Conservation (phyloP, 2,797 vertebrate species). For the Hipposideros larvatus region DNA sequence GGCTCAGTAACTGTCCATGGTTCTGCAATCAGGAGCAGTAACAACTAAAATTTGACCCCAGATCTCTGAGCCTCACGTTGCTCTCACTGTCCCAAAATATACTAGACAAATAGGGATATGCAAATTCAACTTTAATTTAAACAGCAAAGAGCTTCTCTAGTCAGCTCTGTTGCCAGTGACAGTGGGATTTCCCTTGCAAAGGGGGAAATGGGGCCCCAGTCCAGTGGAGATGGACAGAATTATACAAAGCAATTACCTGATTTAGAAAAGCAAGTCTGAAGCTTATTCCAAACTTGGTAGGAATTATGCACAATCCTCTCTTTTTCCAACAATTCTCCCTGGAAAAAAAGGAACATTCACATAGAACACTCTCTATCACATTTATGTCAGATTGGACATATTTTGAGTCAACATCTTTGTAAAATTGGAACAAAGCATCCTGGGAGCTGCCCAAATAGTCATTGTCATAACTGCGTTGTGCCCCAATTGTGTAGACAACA, state of each 20-base stretch:
- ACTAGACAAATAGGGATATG: not conserved
- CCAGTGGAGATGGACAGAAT: not conserved
- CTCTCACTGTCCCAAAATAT: not conserved
- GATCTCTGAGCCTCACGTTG: not conserved
- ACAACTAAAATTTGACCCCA: not conserved
- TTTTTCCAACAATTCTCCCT: constrained; percentile 98
- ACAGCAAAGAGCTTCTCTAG: not conserved
- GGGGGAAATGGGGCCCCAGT: not conserved
- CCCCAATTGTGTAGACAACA: not conserved
- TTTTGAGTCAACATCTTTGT: not conserved
- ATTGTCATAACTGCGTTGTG: not conserved
- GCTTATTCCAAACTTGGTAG: constrained; percentile 97
- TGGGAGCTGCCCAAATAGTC: not conserved
- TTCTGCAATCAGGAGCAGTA: not conserved
- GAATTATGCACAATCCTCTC: constrained; percentile 94
- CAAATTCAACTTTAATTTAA: not conserved
- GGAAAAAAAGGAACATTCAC: constrained; percentile 37
- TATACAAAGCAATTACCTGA: constrained; percentile 90
- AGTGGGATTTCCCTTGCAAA: not conserved
- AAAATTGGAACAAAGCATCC: not conserved
- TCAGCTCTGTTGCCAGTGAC: not conserved
- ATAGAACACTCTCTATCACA: not conserved
- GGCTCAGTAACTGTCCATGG: not conserved
- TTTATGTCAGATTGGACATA: not conserved
- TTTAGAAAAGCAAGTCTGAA: constrained; percentile 94